These are phyloP conservation scores for Luffia ferchaultella DNA, from an alignment of 2,888 invertebrate species.

Conservation along the genomic window DNA sequence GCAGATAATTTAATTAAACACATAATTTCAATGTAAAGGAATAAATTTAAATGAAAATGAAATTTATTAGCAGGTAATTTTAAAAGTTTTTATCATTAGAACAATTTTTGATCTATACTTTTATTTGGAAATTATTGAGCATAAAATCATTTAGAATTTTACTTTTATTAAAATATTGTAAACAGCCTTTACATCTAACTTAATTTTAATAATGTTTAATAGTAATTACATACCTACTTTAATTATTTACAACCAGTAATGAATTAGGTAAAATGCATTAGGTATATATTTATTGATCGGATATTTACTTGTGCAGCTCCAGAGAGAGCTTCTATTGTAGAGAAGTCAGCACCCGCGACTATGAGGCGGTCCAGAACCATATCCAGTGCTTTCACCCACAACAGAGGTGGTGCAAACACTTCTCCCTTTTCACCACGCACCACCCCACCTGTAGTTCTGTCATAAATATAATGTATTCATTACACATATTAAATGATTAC, in stretches of 20 bases:
- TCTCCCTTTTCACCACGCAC: constrained; percentile 56
- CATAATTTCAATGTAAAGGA: background rate
- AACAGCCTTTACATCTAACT: too few species aligned
- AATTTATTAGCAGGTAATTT: too few species aligned
- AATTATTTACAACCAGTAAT: too few species aligned
- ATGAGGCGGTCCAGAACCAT: constrained; percentile 86
- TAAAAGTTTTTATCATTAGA: too few species aligned
- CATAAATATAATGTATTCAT: too few species aligned
- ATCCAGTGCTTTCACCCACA: constrained; percentile 97
- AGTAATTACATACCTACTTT: too few species aligned
- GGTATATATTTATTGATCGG: too few species aligned
- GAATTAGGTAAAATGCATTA: too few species aligned
- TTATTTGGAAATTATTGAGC: background rate
- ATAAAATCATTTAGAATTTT: too few species aligned
- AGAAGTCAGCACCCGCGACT: constrained; percentile 83
- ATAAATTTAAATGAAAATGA: background rate
- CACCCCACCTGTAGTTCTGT: constrained; percentile 65
- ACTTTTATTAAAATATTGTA: too few species aligned
- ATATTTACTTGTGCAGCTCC: constrained; percentile 93
- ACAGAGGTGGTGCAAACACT: constrained; percentile 83
- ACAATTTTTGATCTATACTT: background rate
- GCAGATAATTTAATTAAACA: constrained; percentile 7
- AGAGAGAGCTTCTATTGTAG: constrained; percentile 82
- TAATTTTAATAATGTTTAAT: too few species aligned
- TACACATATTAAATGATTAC: too few species aligned